Evolutionary conservation across 1,140 invertebrate genomes (phyloP).

Genomic region (Dreissena polymorpha): DNA sequence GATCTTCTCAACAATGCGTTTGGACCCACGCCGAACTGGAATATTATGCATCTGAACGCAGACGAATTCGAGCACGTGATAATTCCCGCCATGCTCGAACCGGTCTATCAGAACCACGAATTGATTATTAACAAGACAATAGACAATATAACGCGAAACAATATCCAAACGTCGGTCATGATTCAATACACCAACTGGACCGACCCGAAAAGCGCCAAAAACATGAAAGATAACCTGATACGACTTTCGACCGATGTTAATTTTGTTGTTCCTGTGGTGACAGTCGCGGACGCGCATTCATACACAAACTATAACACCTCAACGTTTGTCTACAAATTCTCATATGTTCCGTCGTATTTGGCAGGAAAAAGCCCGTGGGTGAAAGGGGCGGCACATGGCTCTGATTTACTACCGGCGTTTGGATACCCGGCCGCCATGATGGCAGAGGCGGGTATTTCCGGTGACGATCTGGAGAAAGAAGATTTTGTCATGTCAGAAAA

Average conservation of each 20-base stretch:
- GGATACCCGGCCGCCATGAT: constrained; percentile 32
- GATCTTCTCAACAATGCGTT: background rate
- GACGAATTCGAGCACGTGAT: constrained; percentile 24
- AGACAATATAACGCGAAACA: constrained; percentile 18
- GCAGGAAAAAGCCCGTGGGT: background rate
- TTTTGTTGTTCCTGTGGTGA: constrained; percentile 34
- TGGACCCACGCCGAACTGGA: background rate
- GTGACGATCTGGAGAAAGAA: background rate
- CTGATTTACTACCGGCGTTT: constrained; percentile 24
- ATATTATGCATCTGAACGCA: background rate
- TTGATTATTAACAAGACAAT: constrained; percentile 11
- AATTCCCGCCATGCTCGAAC: constrained; percentile 30
- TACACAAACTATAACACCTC: constrained; percentile 17
- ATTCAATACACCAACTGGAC: constrained; percentile 53
- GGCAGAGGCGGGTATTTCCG: background rate
- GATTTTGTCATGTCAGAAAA: constrained; percentile 11
- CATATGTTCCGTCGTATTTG: background rate
- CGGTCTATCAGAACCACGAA: constrained; percentile 20
- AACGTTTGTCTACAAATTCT: constrained; percentile 42
- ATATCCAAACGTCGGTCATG: constrained; percentile 14
- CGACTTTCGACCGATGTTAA: constrained; percentile 39
- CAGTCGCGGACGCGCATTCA: constrained; percentile 28
- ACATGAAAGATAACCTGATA: constrained; percentile 26
- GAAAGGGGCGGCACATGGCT: constrained; percentile 11
- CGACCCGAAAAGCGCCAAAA: constrained; percentile 25